Evolutionary conservation across 1,140 invertebrate species (phyloP).

Genomic region (Listronotus oregonensis): DNA sequence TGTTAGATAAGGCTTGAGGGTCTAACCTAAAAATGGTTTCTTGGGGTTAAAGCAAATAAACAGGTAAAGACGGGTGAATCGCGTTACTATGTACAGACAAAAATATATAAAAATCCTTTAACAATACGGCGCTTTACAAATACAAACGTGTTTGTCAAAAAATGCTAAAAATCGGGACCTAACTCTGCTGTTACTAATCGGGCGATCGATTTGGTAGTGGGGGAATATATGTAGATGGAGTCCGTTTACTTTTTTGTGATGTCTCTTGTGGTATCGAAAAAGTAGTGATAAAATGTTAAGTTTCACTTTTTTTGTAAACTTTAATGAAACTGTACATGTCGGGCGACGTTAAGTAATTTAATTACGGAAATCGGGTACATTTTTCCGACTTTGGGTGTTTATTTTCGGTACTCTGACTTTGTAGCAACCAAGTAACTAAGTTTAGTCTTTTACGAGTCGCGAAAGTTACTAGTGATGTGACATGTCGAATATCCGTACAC

Average conservation of each 20-base stretch:
- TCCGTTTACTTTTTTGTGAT: constrained; percentile 35
- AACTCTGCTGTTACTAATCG: constrained; percentile 20
- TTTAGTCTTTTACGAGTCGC: constrained; percentile 10
- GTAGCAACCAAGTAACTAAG: constrained; percentile 6
- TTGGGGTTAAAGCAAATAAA: too few relatives aligned
- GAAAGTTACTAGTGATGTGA: constrained; percentile 32
- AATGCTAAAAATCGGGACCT: constrained; percentile 2
- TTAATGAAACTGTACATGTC: constrained; percentile 28
- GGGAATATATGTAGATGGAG: constrained; percentile 20
- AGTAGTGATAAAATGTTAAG: constrained; percentile 28
- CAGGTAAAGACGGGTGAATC: too few relatives aligned
- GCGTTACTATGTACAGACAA: neutral
- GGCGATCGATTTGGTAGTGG: constrained; percentile 30
- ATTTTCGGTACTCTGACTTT: constrained; percentile 5
- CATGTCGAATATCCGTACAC: constrained; percentile 19
- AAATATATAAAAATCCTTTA: constrained; percentile 1
- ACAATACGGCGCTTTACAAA: neutral
- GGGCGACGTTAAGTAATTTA: constrained; percentile 33
- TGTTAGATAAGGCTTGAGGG: constrained; percentile 10
- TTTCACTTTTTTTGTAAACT: constrained; percentile 9
- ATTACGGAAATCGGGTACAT: constrained; percentile 2
- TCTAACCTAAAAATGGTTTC: constrained; percentile 19
- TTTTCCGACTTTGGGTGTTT: constrained; percentile 20
- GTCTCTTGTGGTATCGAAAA: constrained; percentile 17
- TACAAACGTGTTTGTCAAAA: neutral